Evolutionary conservation across 2,888 invertebrate genomes (phyloP).

Genomic region (Beris chalybata): DNA sequence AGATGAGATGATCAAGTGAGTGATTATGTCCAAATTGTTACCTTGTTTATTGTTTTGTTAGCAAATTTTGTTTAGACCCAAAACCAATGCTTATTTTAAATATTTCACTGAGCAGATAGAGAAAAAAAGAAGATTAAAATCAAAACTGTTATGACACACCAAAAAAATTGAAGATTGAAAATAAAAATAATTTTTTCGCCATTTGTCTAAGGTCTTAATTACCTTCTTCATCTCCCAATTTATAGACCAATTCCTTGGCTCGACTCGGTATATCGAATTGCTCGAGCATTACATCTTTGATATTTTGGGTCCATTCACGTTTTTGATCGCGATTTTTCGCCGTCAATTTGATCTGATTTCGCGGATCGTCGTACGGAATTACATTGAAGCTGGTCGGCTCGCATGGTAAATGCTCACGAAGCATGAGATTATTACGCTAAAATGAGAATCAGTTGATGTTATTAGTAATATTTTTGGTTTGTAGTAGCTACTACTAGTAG

Average conservation of each 20-base stretch:
- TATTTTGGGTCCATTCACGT: slow-evolving; percentile 56
- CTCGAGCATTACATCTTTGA: slow-evolving; percentile 82
- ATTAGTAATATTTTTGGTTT: no score
- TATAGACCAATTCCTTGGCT: slow-evolving; percentile 85
- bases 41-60: slow-evolving; percentile 22
- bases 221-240: slow-evolving; percentile 63
- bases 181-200: slow-evolving; percentile 1
- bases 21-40: slow-evolving; percentile 6
- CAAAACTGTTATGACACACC: background rate
- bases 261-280: slow-evolving; percentile 96
- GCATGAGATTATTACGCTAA: slow-evolving; percentile 96
- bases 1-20: no score
- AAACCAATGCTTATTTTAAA: slow-evolving; percentile 27
- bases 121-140: slow-evolving; percentile 13
- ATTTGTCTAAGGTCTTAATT: slow-evolving; percentile 41
- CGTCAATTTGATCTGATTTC: slow-evolving; percentile 78
- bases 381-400: slow-evolving; percentile 96
- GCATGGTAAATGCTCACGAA: slow-evolving; percentile 92
- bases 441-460: slow-evolving; percentile 37
- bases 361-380: slow-evolving; percentile 93
- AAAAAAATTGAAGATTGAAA: slow-evolving; percentile 11
- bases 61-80: slow-evolving; percentile 22
- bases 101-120: slow-evolving; percentile 28
- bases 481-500: no score
- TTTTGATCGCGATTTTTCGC: slow-evolving; percentile 57